phyloP scores from a whole-genome alignment of 2,888 invertebrate genomes.

The Aphidoletes aphidimyza region DNA sequence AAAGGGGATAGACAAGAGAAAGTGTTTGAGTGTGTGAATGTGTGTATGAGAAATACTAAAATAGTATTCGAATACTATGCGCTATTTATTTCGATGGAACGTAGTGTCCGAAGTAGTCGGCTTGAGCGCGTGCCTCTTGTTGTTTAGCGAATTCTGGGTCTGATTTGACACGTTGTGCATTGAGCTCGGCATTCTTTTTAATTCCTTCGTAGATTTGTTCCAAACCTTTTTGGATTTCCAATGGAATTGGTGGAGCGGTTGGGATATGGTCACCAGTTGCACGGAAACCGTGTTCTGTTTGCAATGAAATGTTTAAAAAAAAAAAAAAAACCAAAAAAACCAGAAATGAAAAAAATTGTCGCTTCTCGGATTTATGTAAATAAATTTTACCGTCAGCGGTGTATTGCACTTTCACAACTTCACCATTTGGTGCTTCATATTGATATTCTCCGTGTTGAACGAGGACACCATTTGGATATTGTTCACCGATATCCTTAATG shows the following conservation, averaged over 20 bases:
- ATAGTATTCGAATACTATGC: background rate
- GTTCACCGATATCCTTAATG: constrained; percentile 75
- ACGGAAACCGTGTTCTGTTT: constrained; percentile 82
- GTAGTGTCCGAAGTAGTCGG: constrained; percentile 71
- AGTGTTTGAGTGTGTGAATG: background rate
- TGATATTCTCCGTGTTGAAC: constrained; percentile 83
- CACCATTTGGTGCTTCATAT: constrained; percentile 83
- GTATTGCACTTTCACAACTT: constrained; percentile 77
- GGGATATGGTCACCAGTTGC: constrained; percentile 85
- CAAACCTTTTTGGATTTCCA: constrained; percentile 86
- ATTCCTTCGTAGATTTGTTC: constrained; percentile 89
- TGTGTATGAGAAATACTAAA: background rate
- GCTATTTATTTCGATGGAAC: background rate
- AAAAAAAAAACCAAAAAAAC: background rate
- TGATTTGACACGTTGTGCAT: constrained; percentile 67
- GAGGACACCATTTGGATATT: constrained; percentile 73
- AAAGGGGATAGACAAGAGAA: background rate
- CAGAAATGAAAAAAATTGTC: background rate
- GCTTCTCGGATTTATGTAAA: background rate
- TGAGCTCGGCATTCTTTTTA: constrained; percentile 69
- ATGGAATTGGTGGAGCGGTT: constrained; percentile 75
- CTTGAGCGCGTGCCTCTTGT: constrained; percentile 64
- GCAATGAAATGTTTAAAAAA: background rate
- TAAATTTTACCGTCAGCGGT: constrained; percentile 80
- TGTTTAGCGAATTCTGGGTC: constrained; percentile 66